phyloP scores from a whole-genome alignment of 2,888 invertebrate genomes.

The Synanthedon myopaeformis region DNA sequence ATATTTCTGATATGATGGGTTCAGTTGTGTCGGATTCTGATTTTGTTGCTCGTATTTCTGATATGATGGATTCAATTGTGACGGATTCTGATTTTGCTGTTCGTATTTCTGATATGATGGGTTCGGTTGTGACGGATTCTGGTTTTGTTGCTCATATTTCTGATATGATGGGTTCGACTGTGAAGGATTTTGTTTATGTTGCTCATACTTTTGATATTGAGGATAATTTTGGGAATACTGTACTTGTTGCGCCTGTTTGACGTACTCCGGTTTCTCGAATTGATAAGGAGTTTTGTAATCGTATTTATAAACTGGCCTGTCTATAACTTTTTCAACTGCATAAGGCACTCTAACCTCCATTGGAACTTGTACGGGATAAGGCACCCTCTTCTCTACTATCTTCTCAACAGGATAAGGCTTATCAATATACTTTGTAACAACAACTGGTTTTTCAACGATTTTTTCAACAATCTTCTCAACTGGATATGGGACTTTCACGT shows the following conservation, averaged over 20 bases:
- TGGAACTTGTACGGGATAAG: slow-evolving; percentile 68
- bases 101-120: slow-evolving; percentile 3
- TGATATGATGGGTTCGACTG: slow-evolving; percentile 6
- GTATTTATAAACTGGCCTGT: slow-evolving; percentile 37
- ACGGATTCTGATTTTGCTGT: slow-evolving; percentile 3
- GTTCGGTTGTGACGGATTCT: slow-evolving; percentile 3
- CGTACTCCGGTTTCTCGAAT: slow-evolving; percentile 12
- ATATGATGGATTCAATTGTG: slow-evolving; percentile 1
- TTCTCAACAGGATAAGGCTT: slow-evolving; percentile 65
- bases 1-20: slow-evolving; percentile 1
- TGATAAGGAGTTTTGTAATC: slow-evolving; percentile 14
- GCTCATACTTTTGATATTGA: slow-evolving; percentile 19
- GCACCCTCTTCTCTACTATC: slow-evolving; percentile 63
- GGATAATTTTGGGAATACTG: slow-evolving; percentile 11
- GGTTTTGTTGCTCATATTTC: slow-evolving; percentile 5
- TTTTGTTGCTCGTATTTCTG: slow-evolving; percentile 5
- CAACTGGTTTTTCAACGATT: slow-evolving; percentile 72
- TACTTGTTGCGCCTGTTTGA: slow-evolving; percentile 5
- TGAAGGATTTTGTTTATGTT: slow-evolving; percentile 11
- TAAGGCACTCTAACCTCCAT: slow-evolving; percentile 62
- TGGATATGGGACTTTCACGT: slow-evolving; percentile 51
- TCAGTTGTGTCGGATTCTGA: slow-evolving; percentile 3
- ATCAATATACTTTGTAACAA: slow-evolving; percentile 51
- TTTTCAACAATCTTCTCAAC: slow-evolving; percentile 60
- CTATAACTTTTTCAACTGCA: slow-evolving; percentile 47